Conservation (phyloP, 2,797 vertebrate species). For the Phyllotis vaccarum region DNA sequence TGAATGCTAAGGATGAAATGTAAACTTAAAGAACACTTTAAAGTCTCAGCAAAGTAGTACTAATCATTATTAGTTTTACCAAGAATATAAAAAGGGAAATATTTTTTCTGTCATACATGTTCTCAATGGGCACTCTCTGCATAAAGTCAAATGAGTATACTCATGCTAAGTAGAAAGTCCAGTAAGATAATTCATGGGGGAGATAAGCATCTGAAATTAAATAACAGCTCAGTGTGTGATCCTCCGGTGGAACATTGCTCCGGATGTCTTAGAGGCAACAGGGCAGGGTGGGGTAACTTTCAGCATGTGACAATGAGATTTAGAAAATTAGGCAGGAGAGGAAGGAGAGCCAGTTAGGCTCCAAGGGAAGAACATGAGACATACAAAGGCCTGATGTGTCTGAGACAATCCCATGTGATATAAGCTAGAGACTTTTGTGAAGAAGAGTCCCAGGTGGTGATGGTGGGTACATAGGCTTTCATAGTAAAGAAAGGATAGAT, state of each 20-base stretch:
- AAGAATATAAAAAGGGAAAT: conserved; percentile 3
- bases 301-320: neutral
- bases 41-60: neutral
- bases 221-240: neutral
- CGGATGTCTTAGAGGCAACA: neutral
- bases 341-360: neutral
- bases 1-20: neutral
- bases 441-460: neutral
- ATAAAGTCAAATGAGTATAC: neutral
- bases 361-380: neutral
- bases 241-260: neutral
- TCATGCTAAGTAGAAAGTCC: neutral
- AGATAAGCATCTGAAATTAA: neutral
- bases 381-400: neutral
- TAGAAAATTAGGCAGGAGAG: neutral
- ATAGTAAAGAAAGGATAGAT: neutral
- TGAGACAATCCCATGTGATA: neutral
- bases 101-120: neutral
- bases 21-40: neutral
- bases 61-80: neutral
- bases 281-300: neutral
- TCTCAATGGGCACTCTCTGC: neutral
- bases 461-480: neutral
- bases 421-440: neutral
- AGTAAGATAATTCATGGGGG: neutral